Conservation (phyloP, 2,113 vertebrate genomes). For the Calyptomena viridis region DNA sequence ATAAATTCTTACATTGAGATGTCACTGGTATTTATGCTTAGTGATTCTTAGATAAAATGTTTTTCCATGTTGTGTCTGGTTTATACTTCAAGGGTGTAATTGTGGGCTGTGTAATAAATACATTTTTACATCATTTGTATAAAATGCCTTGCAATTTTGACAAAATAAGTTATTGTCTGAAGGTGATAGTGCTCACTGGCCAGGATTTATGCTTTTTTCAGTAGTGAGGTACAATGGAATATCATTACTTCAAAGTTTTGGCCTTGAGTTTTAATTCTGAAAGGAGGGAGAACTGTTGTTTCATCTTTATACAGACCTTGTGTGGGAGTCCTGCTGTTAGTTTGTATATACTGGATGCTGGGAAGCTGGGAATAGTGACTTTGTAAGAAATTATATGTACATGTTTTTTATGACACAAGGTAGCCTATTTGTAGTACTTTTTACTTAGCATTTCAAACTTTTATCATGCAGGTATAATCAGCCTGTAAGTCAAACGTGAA, state of each 20-base stretch:
- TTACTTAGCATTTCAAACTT: not conserved
- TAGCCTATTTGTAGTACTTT: not conserved
- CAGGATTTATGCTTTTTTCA: not conserved
- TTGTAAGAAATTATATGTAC: not conserved
- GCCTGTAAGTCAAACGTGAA: not conserved
- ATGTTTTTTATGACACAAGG: not conserved
- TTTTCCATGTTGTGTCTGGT: not conserved
- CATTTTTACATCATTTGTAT: not conserved
- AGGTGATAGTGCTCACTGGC: not conserved
- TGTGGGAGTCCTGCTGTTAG: not conserved
- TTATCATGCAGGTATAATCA: not conserved
- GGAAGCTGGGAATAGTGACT: not conserved
- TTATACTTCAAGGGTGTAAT: not conserved
- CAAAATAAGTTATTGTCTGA: not conserved
- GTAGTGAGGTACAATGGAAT: not conserved
- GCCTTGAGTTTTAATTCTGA: not conserved
- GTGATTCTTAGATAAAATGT: not conserved
- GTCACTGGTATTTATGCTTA: not conserved
- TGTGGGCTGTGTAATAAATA: not conserved
- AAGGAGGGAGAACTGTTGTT: not conserved
- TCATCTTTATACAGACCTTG: not conserved
- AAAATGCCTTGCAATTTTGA: not conserved
- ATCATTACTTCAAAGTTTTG: not conserved
- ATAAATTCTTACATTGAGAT: not conserved
- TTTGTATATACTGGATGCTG: not conserved